phyloP scores from a whole-genome alignment of 2,888 invertebrate genomes.

The Coenonympha glycerion region DNA sequence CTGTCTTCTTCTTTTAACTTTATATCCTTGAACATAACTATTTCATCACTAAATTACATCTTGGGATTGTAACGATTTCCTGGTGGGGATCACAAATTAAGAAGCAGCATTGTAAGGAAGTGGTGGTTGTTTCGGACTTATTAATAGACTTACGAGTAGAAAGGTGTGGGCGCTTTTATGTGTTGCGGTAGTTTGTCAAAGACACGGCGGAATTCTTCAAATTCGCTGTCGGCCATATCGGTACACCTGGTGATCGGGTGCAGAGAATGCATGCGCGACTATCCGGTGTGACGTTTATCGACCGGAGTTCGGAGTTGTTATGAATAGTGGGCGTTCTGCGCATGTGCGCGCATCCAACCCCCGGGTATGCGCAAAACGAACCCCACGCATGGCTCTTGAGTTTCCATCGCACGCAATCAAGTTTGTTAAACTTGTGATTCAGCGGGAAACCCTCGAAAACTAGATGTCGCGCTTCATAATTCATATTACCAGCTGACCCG shows the following conservation, averaged over 20 bases:
- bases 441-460: slow-evolving; percentile 39
- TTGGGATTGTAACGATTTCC: too few relatives aligned
- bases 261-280: slow-evolving; percentile 56
- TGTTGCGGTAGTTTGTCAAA: slow-evolving; percentile 88
- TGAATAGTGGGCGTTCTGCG: slow-evolving; percentile 34
- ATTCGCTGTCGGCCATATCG: slow-evolving; percentile 94
- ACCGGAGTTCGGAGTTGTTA: slow-evolving; percentile 38
- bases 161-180: slow-evolving; percentile 85
- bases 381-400: slow-evolving; percentile 32
- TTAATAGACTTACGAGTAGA: slow-evolving; percentile 88
- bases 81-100: not conserved
- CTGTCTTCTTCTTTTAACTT: too few relatives aligned
- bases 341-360: slow-evolving; percentile 39
- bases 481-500: too few relatives aligned
- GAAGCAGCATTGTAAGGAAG: not conserved
- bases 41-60: too few relatives aligned
- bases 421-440: slow-evolving; percentile 42
- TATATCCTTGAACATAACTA: too few relatives aligned
- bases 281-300: slow-evolving; percentile 48
- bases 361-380: slow-evolving; percentile 34
- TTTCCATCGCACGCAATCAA: slow-evolving; percentile 26
- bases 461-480: not conserved
- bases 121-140: not conserved
- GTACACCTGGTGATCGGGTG: slow-evolving; percentile 81
- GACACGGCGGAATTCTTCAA: slow-evolving; percentile 92